Evolutionary conservation across 2,888 invertebrate species (phyloP), one percentile per base, ranked within the genome.

Genomic region (Nezara viridula): DNA sequence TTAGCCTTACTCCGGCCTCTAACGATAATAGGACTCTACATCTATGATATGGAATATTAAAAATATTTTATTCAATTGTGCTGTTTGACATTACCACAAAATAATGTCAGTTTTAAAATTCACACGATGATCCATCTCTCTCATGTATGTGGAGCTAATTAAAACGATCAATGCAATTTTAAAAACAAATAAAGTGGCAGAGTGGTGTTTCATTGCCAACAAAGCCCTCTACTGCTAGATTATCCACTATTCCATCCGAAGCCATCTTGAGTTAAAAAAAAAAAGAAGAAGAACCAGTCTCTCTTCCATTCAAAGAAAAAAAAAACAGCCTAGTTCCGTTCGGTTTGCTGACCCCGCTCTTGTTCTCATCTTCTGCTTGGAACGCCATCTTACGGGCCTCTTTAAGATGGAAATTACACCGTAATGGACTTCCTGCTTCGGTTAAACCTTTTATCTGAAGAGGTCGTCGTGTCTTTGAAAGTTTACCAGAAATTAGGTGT

Each of bases 331-430:
- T 3, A 37, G 66, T 73, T 37, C 19, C 19, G 66, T 73, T 37
- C 21, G 66, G 66, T 73, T 66, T 73, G 37, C 32, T 73, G 66
- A 73, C 66, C 66, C 19, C 66, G 66, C 66, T 73, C 6, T 37
- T 73, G 66, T 37, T 21, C 27, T 37, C 66, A 73, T 73, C 66
- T 73, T 73, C 66, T 73, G 66, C 32, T 32, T 37, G 32, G 2
- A 37, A 73, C 37, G 66, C 66, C 37, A 73, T 73, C 37, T 73
- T 32, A 12, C 6, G 7, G 66, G 9, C 16, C 66, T 60, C 66
- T 73, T 73, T 73, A 73, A 66, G 21, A 73, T 73, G 66, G 66
- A 73, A 73, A 73, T 73, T 73, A 73, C 32, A 37, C 66, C 0
- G 66, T 73, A 73, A 73, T 73, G 32, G 66, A 73, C 37, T 73